These are phyloP conservation scores for Columba livia DNA, from an alignment of 2,113 vertebrate species.

Conservation along the genomic window DNA sequence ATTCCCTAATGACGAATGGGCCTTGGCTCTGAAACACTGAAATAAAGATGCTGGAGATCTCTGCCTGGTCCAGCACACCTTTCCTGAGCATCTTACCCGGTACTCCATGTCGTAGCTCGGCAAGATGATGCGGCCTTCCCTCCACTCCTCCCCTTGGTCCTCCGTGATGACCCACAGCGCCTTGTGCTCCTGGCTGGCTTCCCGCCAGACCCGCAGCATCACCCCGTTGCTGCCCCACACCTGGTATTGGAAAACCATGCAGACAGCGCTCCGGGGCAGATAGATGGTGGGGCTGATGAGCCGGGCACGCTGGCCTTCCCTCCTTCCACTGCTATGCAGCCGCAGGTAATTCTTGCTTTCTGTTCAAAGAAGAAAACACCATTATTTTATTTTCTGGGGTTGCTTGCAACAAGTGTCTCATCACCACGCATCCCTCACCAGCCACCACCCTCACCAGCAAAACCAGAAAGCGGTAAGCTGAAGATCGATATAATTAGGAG, in stretches of 20 bases:
- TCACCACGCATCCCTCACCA: background rate
- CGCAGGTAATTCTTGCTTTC: slow-evolving; percentile 85
- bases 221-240: slow-evolving; percentile 84
- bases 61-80: background rate
- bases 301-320: slow-evolving; percentile 83
- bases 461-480: background rate
- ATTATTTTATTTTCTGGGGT: background rate
- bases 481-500: background rate
- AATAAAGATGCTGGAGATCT: slow-evolving; percentile 35
- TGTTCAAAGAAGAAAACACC: slow-evolving; percentile 52
- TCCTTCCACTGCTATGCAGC: slow-evolving; percentile 82
- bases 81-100: slow-evolving; percentile 76
- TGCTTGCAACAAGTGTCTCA: background rate
- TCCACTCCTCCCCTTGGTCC: slow-evolving; percentile 92
- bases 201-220: slow-evolving; percentile 85
- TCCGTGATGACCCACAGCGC: slow-evolving; percentile 87
- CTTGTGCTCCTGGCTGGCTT: slow-evolving; percentile 87
- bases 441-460: background rate
- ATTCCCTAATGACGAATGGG: slow-evolving; percentile 75
- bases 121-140: slow-evolving; percentile 90
- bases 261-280: slow-evolving; percentile 85
- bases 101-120: slow-evolving; percentile 91
- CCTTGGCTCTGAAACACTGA: slow-evolving; percentile 60
- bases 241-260: slow-evolving; percentile 92
- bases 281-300: slow-evolving; percentile 89